Evolutionary conservation across 2,113 vertebrate species (phyloP), one percentile per base, ranked within the genome.

Genomic region (Siniperca knerii): DNA sequence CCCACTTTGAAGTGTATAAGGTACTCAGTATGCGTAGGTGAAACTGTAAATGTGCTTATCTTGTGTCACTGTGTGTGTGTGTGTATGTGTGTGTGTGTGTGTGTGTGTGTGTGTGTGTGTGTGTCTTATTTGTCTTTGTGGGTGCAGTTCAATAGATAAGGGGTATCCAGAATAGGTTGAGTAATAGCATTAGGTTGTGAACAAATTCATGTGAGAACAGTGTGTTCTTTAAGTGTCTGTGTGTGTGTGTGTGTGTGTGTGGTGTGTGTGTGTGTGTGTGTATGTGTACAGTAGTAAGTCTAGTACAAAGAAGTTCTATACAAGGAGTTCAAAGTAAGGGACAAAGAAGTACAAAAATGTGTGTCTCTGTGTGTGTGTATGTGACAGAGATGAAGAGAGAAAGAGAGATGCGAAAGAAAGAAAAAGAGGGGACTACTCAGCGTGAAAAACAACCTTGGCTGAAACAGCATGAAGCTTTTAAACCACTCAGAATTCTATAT

Each of bases 31-130:
- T 87, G 93, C 79, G 75, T 85, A 84, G 90, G 88, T 83, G 85
- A 92, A 87, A 90, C 89, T 89, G 84, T 90, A 93, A 94, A 90
- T 90, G 89, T 92, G 89, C 90, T 94, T 93, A 95, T 92, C 89
- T 91, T 67, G 75, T 88, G 91, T 84, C 54, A 61, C 75, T 69
- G 77, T 84, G 68, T 81, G 79, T 11, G 64, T 54, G 61, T 33
- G 35, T 21, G 25, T 25, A 42, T 77, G 78, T 86, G 60, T 52
- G 48, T 65, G 44, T 15, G 46, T 35, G 61, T 33, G 46, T 21
- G 25, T 25, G 52, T 77, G 78, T 86, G 60, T 52, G 48, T 65
- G 44, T 15, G 46, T 35, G 58, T 52, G 74, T 65, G 60, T 23
- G 48, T 84, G 82, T 92, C 37, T 71, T 77, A 64, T 89, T 87